A percentile compares a stretch with the other conserved stretches of the same genome.
These are phyloP conservation scores for Aphelinus certus DNA, from an alignment of 1,140 invertebrate genomes.

Conservation along the genomic window DNA sequence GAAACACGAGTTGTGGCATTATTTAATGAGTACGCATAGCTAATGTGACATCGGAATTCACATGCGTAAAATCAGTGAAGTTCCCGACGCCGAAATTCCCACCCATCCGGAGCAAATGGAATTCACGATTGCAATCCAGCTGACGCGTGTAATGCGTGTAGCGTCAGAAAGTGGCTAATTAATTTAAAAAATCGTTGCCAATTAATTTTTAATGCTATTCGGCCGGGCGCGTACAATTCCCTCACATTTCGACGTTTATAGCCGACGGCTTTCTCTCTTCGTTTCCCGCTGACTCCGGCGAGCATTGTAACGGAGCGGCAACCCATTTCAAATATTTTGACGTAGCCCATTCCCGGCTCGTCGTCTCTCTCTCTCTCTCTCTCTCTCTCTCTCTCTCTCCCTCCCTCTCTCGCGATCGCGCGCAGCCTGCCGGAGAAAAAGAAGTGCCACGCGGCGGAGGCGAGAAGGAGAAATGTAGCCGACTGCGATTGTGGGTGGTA, in stretches of 20 bases:
- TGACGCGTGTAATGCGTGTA: not conserved
- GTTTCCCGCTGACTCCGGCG: too few species aligned
- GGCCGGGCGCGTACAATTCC: not conserved
- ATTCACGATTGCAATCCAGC: not conserved
- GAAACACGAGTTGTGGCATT: too few species aligned
- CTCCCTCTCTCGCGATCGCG: too few species aligned
- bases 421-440: too few species aligned
- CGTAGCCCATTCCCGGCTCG: slow-evolving; percentile 16
- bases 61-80: too few species aligned
- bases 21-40: too few species aligned
- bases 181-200: slow-evolving; percentile 30
- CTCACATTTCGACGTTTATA: slow-evolving; percentile 17
- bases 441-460: not conserved
- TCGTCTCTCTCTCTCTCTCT: not conserved
- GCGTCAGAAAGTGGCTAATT: slow-evolving; percentile 21
- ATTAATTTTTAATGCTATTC: slow-evolving; percentile 28
- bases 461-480: slow-evolving; percentile 3
- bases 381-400: too few species aligned
- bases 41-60: too few species aligned
- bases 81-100: too few species aligned
- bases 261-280: not conserved
- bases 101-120: too few species aligned
- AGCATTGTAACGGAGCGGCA: not conserved
- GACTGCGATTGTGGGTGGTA: slow-evolving; percentile 25
- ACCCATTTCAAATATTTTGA: slow-evolving; percentile 40